Evolutionary conservation across 2,888 invertebrate species (phyloP).

Genomic region (Tupiocoris notatus): DNA sequence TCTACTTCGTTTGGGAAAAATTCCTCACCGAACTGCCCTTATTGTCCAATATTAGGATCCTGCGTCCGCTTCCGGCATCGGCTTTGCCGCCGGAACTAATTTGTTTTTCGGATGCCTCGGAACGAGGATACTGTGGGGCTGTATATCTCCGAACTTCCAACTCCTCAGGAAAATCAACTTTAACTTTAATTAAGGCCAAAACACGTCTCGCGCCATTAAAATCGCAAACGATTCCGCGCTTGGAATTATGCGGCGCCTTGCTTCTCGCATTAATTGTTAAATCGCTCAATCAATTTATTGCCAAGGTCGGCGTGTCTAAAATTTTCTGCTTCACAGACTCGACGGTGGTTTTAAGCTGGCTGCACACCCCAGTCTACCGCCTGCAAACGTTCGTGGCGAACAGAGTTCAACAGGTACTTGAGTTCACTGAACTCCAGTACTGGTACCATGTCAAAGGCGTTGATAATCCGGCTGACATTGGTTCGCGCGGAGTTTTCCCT

Average conservation of each 20-base stretch:
- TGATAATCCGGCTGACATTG: conserved; percentile 52
- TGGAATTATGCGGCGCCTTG: conserved; percentile 43
- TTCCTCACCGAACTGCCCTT: conserved; percentile 9
- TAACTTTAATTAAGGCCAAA: conserved; percentile 11
- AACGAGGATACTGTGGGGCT: conserved; percentile 6
- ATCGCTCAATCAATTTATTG: background rate
- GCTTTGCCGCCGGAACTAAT: background rate
- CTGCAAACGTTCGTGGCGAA: conserved; percentile 30
- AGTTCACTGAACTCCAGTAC: background rate
- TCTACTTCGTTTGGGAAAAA: background rate
- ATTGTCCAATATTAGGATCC: conserved; percentile 1
- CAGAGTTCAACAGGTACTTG: conserved; percentile 23
- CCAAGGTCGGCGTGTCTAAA: background rate
- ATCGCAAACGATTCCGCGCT: conserved; percentile 38
- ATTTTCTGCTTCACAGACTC: conserved; percentile 34
- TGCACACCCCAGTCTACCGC: conserved; percentile 10
- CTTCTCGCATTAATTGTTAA: conserved; percentile 24
- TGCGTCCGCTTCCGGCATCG: background rate
- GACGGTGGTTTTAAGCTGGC: conserved; percentile 26
- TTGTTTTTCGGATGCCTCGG: conserved; percentile 30
- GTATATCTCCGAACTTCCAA: conserved; percentile 18
- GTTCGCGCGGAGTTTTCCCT: conserved; percentile 46
- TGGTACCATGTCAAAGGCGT: conserved; percentile 43
- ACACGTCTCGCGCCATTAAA: conserved; percentile 13
- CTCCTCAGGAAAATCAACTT: background rate